Evolutionary conservation across 2,797 vertebrate genomes (phyloP), one percentile per base, ranked within the genome.

Genomic region (Bradypodion ventrale): DNA sequence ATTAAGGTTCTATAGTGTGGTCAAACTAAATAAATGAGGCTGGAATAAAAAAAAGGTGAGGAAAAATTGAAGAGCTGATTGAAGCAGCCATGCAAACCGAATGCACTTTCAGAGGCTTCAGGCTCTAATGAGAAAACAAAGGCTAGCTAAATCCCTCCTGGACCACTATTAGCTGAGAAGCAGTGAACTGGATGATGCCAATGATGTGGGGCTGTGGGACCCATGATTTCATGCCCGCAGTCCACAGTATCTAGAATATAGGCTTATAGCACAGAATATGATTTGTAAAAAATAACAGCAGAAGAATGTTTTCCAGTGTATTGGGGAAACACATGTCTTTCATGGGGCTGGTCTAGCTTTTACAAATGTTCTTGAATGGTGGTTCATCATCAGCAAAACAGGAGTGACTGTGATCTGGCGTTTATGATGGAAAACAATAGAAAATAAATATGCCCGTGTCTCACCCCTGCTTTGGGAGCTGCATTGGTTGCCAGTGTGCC

Each of bases 21-120:
- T 87, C 88, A 91, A 92, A 92, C 86, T 90, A 83, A 85, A 90
- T 90, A 91, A 93, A 90, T 75, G 80, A 93, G 87, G 37, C 85
- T 83, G 87, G 82, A 92, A 89, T 85, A 79, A 78, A 82, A 63
- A 63, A 84, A 78, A 72, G 74, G 66, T 5, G 46, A 80, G 59
- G 82, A 88, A 93, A 93, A 83, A 90, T 93, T 92, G 92, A 92
- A 92, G 85, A 83, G 80, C 85, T 89, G 60, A 29, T 85, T 88
- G 81, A 90, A 92, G 81, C 87, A 84, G 86, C 77, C 75, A 89
- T 90, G 79, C 75, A 83, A 88, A 83, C 84, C 90, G 79, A 83
- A 90, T 49, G 77, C 46, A 87, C 62, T 82, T 16, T 21, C 21
- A 89, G 75, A 86, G 68, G 68, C 82, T 82, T 66, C 83, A 44